Conservation (phyloP, 2,113 vertebrate species). For the Sylvia atricapilla region DNA sequence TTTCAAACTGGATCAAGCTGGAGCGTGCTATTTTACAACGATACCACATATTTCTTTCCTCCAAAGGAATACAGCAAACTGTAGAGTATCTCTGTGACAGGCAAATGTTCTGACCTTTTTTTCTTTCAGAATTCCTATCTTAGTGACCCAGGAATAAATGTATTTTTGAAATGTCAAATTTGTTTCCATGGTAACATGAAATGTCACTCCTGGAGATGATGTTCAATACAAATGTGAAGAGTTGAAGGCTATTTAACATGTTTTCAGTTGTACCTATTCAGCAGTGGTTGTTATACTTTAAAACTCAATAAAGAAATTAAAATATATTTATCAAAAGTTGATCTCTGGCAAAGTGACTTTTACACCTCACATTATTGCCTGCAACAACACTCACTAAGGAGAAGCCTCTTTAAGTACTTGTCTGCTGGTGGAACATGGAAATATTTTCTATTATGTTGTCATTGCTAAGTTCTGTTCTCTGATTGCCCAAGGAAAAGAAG, state of each 20-base stretch:
- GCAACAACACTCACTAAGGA: conserved; percentile 17
- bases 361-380: conserved; percentile 2
- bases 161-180: conserved; percentile 65
- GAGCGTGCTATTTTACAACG: neutral
- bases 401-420: neutral
- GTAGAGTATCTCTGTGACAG: neutral
- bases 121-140: conserved; percentile 58
- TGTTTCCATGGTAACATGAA: conserved; percentile 69
- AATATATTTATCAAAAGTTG: conserved; percentile 56
- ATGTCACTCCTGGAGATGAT: conserved; percentile 61
- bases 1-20: conserved; percentile 46
- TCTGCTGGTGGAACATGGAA: neutral
- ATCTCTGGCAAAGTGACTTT: conserved; percentile 43
- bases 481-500: neutral
- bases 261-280: conserved; percentile 56
- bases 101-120: conserved; percentile 58
- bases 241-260: conserved; percentile 64
- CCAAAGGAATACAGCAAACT: conserved; percentile 8
- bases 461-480: neutral
- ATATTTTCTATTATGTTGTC: neutral
- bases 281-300: conserved; percentile 23
- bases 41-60: conserved; percentile 30
- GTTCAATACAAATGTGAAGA: conserved; percentile 64
- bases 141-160: conserved; percentile 69
- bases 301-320: conserved; percentile 55